A percentile compares a stretch with the other conserved stretches of the same genome.
Conservation (phyloP, 2,113 vertebrate species). For the Tupaia chinensis region DNA sequence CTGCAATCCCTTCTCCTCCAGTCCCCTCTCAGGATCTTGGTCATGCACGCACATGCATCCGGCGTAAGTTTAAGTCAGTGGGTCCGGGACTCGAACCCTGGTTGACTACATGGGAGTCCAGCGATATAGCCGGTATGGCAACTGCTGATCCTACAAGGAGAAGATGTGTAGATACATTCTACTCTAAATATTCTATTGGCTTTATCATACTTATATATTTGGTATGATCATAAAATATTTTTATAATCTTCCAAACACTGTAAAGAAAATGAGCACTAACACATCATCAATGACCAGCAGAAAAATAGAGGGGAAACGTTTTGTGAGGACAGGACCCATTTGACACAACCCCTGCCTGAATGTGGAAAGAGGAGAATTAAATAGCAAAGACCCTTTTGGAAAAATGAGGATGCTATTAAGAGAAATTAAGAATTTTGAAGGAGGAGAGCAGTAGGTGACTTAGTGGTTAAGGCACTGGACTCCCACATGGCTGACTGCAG, state of each 20-base stretch:
- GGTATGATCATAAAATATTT: too few relatives aligned
- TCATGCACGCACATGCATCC: too few relatives aligned
- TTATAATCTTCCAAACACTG: not conserved
- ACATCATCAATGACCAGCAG: not conserved
- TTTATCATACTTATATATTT: not conserved
- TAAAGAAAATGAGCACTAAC: not conserved
- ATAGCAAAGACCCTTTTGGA: not conserved
- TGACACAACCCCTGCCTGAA: not conserved
- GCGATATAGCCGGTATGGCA: too few relatives aligned
- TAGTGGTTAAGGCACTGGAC: too few relatives aligned
- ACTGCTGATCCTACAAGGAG: not conserved
- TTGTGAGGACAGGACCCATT: not conserved
- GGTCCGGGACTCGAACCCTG: too few relatives aligned
- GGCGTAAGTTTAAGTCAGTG: too few relatives aligned
- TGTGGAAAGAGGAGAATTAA: not conserved
- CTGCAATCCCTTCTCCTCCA: too few relatives aligned
- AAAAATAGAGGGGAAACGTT: not conserved
- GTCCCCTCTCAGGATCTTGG: too few relatives aligned
- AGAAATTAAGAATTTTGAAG: not conserved
- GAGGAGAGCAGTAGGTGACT: not conserved
- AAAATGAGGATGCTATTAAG: not conserved
- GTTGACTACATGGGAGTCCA: too few relatives aligned
- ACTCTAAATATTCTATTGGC: not conserved
- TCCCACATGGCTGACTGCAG: too few relatives aligned
- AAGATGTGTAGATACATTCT: not conserved